phyloP scores from a whole-genome alignment of 2,797 vertebrate genomes.

The Glyptemys insculpta region DNA sequence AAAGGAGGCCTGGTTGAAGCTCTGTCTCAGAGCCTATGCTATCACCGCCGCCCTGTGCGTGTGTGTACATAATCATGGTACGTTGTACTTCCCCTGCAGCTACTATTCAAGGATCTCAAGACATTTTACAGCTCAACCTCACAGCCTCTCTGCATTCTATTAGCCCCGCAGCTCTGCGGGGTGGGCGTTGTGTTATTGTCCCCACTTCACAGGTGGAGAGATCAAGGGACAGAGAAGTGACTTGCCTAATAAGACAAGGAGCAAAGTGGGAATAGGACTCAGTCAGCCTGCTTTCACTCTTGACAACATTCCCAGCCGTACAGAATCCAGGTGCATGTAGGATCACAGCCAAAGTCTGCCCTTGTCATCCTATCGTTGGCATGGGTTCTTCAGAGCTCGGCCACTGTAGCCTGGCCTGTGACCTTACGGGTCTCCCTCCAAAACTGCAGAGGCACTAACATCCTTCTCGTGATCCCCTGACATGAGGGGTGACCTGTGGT shows the following conservation, averaged over 20 bases:
- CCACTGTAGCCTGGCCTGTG: background rate
- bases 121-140: background rate
- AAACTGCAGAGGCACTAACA: background rate
- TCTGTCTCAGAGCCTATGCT: background rate
- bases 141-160: background rate
- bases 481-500: background rate
- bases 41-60: background rate
- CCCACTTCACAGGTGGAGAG: background rate
- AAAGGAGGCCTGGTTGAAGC: background rate
- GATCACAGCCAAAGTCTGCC: background rate
- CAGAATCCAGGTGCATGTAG: too few species aligned
- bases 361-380: background rate
- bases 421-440: accelerated
- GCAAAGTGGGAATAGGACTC: background rate
- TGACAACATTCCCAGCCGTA: background rate
- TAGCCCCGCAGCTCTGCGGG: background rate
- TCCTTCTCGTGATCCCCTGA: accelerated
- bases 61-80: background rate
- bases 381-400: background rate
- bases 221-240: background rate
- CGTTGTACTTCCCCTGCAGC: background rate
- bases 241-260: background rate
- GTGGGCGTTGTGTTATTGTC: background rate
- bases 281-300: background rate
- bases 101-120: background rate